Evolutionary conservation across 2,888 invertebrate genomes (phyloP).

Genomic region (Epistrophe eligans): DNA sequence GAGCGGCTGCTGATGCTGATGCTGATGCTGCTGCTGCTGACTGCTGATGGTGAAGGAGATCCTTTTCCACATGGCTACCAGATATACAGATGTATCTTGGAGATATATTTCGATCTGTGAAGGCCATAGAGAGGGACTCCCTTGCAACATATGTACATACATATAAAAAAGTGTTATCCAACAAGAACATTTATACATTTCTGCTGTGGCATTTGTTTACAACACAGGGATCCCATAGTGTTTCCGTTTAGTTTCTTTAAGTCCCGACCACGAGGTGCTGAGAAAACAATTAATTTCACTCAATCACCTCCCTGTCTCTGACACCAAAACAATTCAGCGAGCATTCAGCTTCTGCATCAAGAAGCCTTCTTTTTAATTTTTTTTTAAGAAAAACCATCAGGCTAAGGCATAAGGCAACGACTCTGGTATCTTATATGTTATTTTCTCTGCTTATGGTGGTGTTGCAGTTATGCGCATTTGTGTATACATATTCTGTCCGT

Average conservation of each 20-base stretch:
- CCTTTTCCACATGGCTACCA: conserved; percentile 50
- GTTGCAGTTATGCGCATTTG: conserved; percentile 32
- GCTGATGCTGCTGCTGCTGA: conserved; percentile 49
- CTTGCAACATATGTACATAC: background rate
- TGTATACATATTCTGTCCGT: conserved; percentile 39
- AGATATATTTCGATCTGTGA: conserved; percentile 19
- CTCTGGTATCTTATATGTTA: conserved; percentile 1
- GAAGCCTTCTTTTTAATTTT: background rate
- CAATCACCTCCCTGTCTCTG: conserved; percentile 74
- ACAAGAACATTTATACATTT: conserved; percentile 39
- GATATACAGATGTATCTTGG: conserved; percentile 45
- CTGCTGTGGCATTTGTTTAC: conserved; percentile 65
- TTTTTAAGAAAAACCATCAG: conserved; percentile 19
- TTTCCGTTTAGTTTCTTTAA: conserved; percentile 46
- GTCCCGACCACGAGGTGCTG: conserved; percentile 57
- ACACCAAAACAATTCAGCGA: conserved; percentile 67
- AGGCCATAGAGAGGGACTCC: conserved; percentile 17
- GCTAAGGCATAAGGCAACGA: conserved; percentile 29
- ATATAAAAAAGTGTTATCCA: conserved; percentile 52
- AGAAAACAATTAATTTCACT: conserved; percentile 74
- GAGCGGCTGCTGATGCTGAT: conserved; percentile 20
- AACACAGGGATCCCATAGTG: conserved; percentile 50
- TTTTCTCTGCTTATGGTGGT: conserved; percentile 14
- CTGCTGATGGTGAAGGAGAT: conserved; percentile 43
- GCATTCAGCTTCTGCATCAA: conserved; percentile 61